phyloP scores from a whole-genome alignment of 2,797 vertebrate species.

The Myotis vivesi region DNA sequence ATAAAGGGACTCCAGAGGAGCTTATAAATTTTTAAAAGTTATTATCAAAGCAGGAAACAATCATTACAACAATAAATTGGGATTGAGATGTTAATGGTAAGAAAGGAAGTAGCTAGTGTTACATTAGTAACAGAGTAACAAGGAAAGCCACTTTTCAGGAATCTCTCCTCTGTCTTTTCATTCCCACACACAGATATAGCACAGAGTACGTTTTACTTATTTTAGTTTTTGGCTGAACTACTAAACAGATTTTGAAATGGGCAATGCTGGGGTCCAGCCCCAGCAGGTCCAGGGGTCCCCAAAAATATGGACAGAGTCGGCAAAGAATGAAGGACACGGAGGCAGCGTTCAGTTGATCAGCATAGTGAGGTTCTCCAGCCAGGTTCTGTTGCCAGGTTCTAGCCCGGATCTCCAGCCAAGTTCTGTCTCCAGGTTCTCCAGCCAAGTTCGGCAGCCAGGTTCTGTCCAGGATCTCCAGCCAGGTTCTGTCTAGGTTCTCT shows the following conservation, averaged over 20 bases:
- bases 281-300: too few relatives aligned
- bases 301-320: too few relatives aligned
- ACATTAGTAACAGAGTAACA: not conserved
- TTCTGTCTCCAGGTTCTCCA: too few relatives aligned
- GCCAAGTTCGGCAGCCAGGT: too few relatives aligned
- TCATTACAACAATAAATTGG: not conserved
- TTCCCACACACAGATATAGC: not conserved
- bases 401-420: too few relatives aligned
- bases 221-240: slow-evolving; percentile 48
- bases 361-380: too few relatives aligned
- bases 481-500: too few relatives aligned
- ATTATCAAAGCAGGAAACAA: slow-evolving; percentile 13
- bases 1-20: not conserved
- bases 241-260: slow-evolving; percentile 36
- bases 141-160: slow-evolving; percentile 5
- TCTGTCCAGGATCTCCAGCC: too few relatives aligned
- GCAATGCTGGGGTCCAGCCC: too few relatives aligned
- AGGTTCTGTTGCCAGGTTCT: too few relatives aligned
- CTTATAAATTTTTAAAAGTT: not conserved
- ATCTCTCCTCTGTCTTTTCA: not conserved
- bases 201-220: not conserved
- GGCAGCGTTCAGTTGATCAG: too few relatives aligned
- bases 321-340: too few relatives aligned
- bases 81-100: not conserved
- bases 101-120: not conserved